Evolutionary conservation across 2,113 vertebrate genomes (phyloP).

Genomic region (Xenopus tropicalis): DNA sequence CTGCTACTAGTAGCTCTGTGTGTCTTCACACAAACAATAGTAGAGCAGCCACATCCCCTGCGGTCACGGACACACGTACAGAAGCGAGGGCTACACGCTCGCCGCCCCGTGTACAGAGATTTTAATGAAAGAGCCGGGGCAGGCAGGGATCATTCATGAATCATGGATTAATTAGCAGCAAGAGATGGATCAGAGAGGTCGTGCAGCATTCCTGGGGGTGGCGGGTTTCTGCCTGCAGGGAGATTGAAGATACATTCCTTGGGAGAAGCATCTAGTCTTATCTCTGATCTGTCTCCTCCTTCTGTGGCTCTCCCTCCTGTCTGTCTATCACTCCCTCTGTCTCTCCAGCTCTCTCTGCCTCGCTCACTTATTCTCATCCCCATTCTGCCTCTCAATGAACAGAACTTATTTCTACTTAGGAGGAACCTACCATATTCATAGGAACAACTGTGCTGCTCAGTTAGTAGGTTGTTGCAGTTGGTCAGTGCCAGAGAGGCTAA

Average conservation of each 20-base stretch:
- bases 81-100: not conserved
- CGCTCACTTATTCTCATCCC: not conserved
- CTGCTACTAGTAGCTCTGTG: no score
- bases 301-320: constrained; percentile 21
- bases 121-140: constrained; percentile 48
- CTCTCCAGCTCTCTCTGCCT: not conserved
- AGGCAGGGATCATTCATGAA: constrained; percentile 49
- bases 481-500: no score
- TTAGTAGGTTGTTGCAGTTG: no score
- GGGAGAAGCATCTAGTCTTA: constrained; percentile 59
- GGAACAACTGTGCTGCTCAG: no score
- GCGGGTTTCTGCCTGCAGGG: not conserved
- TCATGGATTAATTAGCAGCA: constrained; percentile 69
- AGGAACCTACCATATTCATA: no score
- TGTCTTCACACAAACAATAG: no score
- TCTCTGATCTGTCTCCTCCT: constrained; percentile 61
- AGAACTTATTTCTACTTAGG: not conserved
- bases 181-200: constrained; percentile 8
- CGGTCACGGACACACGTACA: no score
- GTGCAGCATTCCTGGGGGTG: constrained; percentile 18
- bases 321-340: constrained; percentile 26
- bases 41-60: no score
- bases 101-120: constrained; percentile 6
- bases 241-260: constrained; percentile 52
- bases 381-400: not conserved